Percentiles rank a stretch among this genome's conserved stretches.
These are phyloP conservation scores for Arctocebus calabarensis DNA, from an alignment of 2,797 vertebrate species.

Conservation along the genomic window DNA sequence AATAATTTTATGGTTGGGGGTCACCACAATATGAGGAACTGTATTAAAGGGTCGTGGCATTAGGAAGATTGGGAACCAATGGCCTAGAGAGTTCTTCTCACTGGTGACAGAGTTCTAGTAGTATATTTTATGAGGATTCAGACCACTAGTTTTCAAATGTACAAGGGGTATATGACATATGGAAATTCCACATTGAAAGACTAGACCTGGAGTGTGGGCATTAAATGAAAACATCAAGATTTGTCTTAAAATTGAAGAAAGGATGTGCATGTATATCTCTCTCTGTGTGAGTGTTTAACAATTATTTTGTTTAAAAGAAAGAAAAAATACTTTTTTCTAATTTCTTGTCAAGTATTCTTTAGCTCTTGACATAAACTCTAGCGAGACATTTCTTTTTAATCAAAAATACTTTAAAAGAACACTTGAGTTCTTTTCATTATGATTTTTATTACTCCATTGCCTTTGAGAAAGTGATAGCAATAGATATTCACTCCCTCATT, in stretches of 20 bases:
- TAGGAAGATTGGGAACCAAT: no score
- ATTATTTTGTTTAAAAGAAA: slow-evolving; percentile 35
- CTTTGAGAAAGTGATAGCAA: slow-evolving; percentile 33
- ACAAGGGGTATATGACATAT: neutral
- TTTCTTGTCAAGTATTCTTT: neutral
- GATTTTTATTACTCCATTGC: neutral
- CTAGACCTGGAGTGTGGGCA: neutral
- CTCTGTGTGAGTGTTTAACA: neutral
- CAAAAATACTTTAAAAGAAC: slow-evolving; percentile 21
- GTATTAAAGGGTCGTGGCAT: no score
- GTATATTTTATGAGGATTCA: neutral
- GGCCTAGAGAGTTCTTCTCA: neutral
- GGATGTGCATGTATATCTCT: neutral
- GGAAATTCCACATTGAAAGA: neutral
- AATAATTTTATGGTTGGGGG: no score
- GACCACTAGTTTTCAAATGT: neutral
- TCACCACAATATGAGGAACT: no score
- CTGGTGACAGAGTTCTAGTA: neutral
- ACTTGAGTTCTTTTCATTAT: slow-evolving; percentile 6
- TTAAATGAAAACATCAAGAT: neutral
- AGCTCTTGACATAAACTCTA: slow-evolving; percentile 1
- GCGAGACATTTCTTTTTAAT: slow-evolving; percentile 7
- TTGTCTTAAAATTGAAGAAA: neutral
- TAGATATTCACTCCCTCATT: neutral
- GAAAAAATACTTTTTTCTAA: slow-evolving; percentile 1